Evolutionary conservation across 2,888 invertebrate species (phyloP), one percentile per base, ranked within the genome.

Genomic region (Pollenia labialis): DNA sequence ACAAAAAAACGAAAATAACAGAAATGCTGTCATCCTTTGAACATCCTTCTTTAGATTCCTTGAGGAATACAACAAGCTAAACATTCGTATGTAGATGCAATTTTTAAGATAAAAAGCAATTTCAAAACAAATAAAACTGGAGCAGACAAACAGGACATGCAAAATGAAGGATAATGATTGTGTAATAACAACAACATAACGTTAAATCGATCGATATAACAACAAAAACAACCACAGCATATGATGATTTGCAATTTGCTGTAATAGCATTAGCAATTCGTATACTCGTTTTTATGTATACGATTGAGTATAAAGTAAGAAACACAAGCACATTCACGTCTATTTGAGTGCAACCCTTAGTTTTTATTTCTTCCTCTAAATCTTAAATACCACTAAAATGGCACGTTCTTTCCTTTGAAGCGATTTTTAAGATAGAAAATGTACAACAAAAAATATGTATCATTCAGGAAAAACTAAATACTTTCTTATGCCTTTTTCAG

Each of bases 401-500:
- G 80, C 84, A 83, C 83, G 82, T 86, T 80, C 83, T 72, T 75
- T n/a, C 4, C 18, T 68, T 42, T 76, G 3, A 56, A 82, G 40
- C 32, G 32, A 18, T 60, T 82, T 69, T 48, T 16, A 14, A 66
- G 4, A 66, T 46, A 42, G 3, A 42, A 52, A 64, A n/a, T 54
- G 52, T 9, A 52, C 16, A 12, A 52, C 40, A 42, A 44, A 18
- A 42, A 16, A 18, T 16, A 52, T n/a, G 4, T 56, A 56, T 72
- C 10, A 62, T 58, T 44, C 9, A 16, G 46, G 0, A 42, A 62
- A 10, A 54, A 52, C 8, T n/a, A 32, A n/a, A 32, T 69, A n/a
- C 14, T 52, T 52, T 40, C 44, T 23, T 40, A 69, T 60, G 79
- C 69, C 81, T 62, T 54, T 52, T 71, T 76, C 56, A 56, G 16